Conservation (phyloP, 1,140 invertebrate genomes). For the Eumeta japonica region DNA sequence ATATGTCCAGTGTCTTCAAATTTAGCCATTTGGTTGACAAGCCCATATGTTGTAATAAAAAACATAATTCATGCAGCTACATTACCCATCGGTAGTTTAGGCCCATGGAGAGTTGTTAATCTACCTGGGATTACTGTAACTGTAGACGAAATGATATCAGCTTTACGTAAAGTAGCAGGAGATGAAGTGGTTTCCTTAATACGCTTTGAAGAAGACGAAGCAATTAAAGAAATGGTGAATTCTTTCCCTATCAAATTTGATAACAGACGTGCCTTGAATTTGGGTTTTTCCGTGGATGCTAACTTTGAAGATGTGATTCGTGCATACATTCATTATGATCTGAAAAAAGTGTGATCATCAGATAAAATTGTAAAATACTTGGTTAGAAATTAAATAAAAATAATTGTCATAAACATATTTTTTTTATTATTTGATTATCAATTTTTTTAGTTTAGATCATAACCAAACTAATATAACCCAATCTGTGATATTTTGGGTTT, state of each 20-base stretch:
- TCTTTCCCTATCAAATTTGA: slow-evolving; percentile 28
- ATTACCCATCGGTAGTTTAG: slow-evolving; percentile 13
- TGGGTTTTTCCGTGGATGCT: slow-evolving; percentile 32
- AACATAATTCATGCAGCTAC: slow-evolving; percentile 29
- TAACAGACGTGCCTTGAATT: slow-evolving; percentile 19
- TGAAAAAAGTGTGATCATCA: neutral
- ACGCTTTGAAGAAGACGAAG: slow-evolving; percentile 19
- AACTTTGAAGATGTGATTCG: slow-evolving; percentile 27
- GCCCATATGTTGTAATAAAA: slow-evolving; percentile 23
- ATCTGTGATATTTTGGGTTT: neutral
- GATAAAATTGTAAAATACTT: neutral
- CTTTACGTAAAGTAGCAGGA: slow-evolving; percentile 25
- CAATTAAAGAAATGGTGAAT: slow-evolving; percentile 21
- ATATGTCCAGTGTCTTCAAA: slow-evolving; percentile 25
- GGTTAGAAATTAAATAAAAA: neutral
- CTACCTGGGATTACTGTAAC: slow-evolving; percentile 30
- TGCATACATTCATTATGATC: slow-evolving; percentile 8
- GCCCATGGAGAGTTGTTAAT: slow-evolving; percentile 25
- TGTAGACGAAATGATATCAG: slow-evolving; percentile 24
- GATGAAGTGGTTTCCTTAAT: slow-evolving; percentile 18
- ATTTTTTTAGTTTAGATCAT: too few relatives aligned
- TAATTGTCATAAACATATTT: neutral
- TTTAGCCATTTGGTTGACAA: slow-evolving; percentile 28
- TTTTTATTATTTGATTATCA: too few relatives aligned
- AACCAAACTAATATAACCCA: neutral